phyloP scores from a whole-genome alignment of 2,797 vertebrate genomes.

The Apogon talboti region DNA sequence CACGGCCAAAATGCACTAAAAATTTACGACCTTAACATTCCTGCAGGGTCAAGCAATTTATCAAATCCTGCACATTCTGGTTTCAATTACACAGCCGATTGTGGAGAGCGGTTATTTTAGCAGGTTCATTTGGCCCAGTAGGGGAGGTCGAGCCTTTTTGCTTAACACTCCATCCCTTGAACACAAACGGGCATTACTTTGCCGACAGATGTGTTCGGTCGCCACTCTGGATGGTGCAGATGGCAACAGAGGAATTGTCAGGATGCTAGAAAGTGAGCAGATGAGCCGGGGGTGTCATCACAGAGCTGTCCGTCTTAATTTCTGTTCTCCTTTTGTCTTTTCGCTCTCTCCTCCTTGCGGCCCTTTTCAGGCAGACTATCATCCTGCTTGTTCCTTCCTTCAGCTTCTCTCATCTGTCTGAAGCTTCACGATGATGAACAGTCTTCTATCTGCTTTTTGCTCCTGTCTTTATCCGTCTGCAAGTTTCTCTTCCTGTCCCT shows the following conservation, averaged over 20 bases:
- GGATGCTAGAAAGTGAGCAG: slow-evolving; percentile 51
- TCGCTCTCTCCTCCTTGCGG: slow-evolving; percentile 32
- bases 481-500: slow-evolving; percentile 33
- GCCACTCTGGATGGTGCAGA: slow-evolving; percentile 54
- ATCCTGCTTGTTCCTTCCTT: slow-evolving; percentile 50
- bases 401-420: slow-evolving; percentile 47
- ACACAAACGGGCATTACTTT: slow-evolving; percentile 87
- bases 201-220: slow-evolving; percentile 50
- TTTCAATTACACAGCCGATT: slow-evolving; percentile 99
- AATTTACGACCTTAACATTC: slow-evolving; percentile 98
- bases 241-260: slow-evolving; percentile 55
- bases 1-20: slow-evolving; percentile 88
- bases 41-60: slow-evolving; percentile 98
- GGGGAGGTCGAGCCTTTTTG: slow-evolving; percentile 91
- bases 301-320: slow-evolving; percentile 68
- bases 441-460: slow-evolving; percentile 23
- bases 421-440: slow-evolving; percentile 56
- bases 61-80: slow-evolving; percentile 99
- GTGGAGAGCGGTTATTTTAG: slow-evolving; percentile 97
- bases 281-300: slow-evolving; percentile 66
- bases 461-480: slow-evolving; percentile 35
- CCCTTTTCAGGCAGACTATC: slow-evolving; percentile 48
- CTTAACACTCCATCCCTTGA: slow-evolving; percentile 88
- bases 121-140: slow-evolving; percentile 99
- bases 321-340: slow-evolving; percentile 35